A percentile compares a stretch with the other conserved stretches of the same genome.
These are phyloP conservation scores for Ethmia dodecea DNA, from an alignment of 2,888 invertebrate species.

Conservation along the genomic window DNA sequence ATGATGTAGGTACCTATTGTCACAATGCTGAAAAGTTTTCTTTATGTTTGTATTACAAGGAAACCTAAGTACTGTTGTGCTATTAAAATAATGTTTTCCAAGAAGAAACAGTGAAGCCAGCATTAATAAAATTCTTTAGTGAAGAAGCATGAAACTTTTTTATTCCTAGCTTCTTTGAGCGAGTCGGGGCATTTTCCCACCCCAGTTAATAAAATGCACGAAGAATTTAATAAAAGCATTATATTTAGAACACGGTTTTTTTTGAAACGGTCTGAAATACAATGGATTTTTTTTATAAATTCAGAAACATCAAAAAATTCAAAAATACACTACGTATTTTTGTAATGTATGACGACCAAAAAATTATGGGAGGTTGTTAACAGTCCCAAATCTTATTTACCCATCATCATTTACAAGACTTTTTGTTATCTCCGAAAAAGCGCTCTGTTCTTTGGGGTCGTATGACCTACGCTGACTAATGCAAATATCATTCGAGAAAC, in stretches of 20 bases:
- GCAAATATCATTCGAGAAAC: constrained; percentile 56
- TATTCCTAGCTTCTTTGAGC: constrained; percentile 45
- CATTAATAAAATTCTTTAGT: constrained; percentile 66
- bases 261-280: constrained; percentile 10
- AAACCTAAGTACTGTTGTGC: constrained; percentile 3
- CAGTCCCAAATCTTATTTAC: too few relatives aligned
- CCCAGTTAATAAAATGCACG: constrained; percentile 57
- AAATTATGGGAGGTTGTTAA: too few relatives aligned
- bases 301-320: too few relatives aligned
- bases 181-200: constrained; percentile 51
- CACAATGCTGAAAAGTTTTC: too few relatives aligned
- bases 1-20: too few relatives aligned
- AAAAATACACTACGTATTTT: too few relatives aligned
- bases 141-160: constrained; percentile 59
- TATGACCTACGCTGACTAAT: constrained; percentile 36
- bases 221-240: constrained; percentile 72
- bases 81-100: constrained; percentile 47
- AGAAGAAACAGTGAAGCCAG: constrained; percentile 45
- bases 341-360: too few relatives aligned
- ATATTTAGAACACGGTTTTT: constrained; percentile 41
- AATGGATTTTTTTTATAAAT: too few relatives aligned
- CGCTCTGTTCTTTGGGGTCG: too few relatives aligned
- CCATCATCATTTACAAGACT: too few relatives aligned
- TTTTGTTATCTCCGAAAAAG: too few relatives aligned
- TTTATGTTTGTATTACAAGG: too few relatives aligned